Percentiles rank a stretch among this genome's conserved stretches.
phyloP scores from a whole-genome alignment of 2,113 vertebrate species.

The Syngnathus floridae region DNA sequence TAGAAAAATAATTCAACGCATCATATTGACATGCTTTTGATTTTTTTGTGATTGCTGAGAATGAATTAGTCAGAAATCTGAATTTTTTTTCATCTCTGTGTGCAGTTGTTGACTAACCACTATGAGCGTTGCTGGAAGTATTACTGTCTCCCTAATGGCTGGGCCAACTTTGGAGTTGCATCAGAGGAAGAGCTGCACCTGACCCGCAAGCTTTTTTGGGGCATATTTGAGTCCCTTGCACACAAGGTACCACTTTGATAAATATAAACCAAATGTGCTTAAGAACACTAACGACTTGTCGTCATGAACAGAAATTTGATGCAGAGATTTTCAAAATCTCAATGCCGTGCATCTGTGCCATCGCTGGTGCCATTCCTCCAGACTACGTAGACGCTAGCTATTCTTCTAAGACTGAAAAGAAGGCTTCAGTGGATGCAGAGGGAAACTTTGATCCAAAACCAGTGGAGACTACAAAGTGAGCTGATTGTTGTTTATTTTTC shows the following conservation, averaged over 20 bases:
- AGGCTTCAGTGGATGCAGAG: slow-evolving; percentile 88
- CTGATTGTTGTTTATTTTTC: background rate
- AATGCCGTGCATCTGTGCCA: slow-evolving; percentile 90
- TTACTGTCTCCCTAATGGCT: slow-evolving; percentile 89
- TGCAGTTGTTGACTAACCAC: slow-evolving; percentile 88
- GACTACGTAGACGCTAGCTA: slow-evolving; percentile 94
- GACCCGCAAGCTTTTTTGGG: slow-evolving; percentile 92
- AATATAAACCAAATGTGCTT: background rate
- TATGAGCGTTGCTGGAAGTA: slow-evolving; percentile 96
- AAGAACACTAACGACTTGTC: background rate
- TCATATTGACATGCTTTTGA: too few relatives aligned
- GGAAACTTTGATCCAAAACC: slow-evolving; percentile 93
- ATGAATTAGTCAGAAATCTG: too few relatives aligned
- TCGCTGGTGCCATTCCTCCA: slow-evolving; percentile 86
- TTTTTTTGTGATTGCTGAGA: too few relatives aligned
- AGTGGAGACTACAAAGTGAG: slow-evolving; percentile 86
- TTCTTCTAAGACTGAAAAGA: slow-evolving; percentile 89
- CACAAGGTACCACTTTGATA: slow-evolving; percentile 74
- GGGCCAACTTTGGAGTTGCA: slow-evolving; percentile 86
- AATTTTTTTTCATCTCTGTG: too few relatives aligned
- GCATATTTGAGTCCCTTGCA: slow-evolving; percentile 88
- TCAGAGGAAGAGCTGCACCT: slow-evolving; percentile 92
- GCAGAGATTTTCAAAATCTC: slow-evolving; percentile 85
- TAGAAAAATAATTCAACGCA: background rate
- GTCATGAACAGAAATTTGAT: slow-evolving; percentile 78